phyloP scores from a whole-genome alignment of 92 coral and sea anemone genomes.

The Metridium senile region DNA sequence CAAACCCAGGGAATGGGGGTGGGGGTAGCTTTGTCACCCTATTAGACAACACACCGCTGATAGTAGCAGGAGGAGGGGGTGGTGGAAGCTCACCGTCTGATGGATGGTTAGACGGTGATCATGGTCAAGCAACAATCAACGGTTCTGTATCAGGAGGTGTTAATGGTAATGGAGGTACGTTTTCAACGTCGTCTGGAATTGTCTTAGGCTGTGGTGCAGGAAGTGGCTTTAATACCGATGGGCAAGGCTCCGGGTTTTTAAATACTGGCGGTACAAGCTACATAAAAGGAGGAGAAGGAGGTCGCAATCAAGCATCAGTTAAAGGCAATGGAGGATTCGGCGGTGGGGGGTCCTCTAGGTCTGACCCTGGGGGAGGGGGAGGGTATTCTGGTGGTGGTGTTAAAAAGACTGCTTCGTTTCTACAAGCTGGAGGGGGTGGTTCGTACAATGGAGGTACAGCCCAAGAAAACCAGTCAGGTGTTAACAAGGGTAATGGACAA shows the following conservation, averaged over 20 bases:
- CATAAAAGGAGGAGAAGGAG: slow-evolving; percentile 57
- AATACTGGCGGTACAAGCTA: slow-evolving; percentile 41
- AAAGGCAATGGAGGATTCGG: slow-evolving; percentile 86
- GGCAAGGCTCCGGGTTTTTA: not conserved
- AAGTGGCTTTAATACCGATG: slow-evolving; percentile 61
- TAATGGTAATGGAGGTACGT: slow-evolving; percentile 60
- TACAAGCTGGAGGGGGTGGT: slow-evolving; percentile 94
- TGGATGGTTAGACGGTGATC: slow-evolving; percentile 66
- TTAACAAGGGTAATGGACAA: slow-evolving; percentile 71
- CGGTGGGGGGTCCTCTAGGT: slow-evolving; percentile 82
- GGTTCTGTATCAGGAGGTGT: slow-evolving; percentile 71
- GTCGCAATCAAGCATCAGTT: not conserved
- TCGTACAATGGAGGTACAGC: slow-evolving; percentile 74
- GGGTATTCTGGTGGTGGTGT: slow-evolving; percentile 98
- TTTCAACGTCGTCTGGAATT: not conserved
- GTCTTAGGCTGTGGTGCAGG: slow-evolving; percentile 43
- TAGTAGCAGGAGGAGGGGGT: slow-evolving; percentile 89
- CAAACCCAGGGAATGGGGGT: slow-evolving; percentile 77
- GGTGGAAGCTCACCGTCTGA: slow-evolving; percentile 50
- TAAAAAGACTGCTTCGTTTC: slow-evolving; percentile 46
- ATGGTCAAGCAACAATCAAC: slow-evolving; percentile 56
- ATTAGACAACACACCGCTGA: slow-evolving; percentile 41
- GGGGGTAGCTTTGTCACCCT: slow-evolving; percentile 79
- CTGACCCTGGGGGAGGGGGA: slow-evolving; percentile 95
- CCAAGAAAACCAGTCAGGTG: slow-evolving; percentile 60